Percentiles rank a stretch among this genome's conserved stretches.
phyloP scores from a whole-genome alignment of 1,140 invertebrate species.

The Drosophila aff. region DNA sequence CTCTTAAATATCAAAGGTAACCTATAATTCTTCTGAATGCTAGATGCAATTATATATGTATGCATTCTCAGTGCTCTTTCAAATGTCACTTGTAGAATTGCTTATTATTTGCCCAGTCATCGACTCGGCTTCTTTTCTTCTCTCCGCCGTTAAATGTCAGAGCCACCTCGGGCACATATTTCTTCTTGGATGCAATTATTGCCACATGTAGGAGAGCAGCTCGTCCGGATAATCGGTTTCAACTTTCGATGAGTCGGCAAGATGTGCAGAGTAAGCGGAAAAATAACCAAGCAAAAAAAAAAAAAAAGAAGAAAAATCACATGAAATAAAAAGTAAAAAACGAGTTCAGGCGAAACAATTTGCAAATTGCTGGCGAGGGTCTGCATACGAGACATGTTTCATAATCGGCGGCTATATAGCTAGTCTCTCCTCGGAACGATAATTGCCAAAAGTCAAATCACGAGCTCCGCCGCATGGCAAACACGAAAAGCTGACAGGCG shows the following conservation, averaged over 20 bases:
- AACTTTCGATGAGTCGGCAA: conserved; percentile 47
- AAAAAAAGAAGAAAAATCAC: not conserved
- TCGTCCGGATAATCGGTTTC: conserved; percentile 36
- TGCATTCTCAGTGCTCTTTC: conserved; percentile 20
- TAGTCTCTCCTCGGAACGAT: conserved; percentile 28
- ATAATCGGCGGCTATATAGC: conserved; percentile 23
- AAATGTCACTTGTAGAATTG: conserved; percentile 44
- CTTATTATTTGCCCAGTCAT: conserved; percentile 35
- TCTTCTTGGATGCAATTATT: conserved; percentile 23
- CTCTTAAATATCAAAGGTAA: conserved; percentile 10
- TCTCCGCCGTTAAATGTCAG: conserved; percentile 28
- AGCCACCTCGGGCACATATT: not conserved
- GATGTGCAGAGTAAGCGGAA: conserved; percentile 29
- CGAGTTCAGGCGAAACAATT: conserved; percentile 48
- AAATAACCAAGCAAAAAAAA: not conserved
- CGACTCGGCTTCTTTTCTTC: conserved; percentile 14
- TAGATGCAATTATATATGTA: conserved; percentile 14
- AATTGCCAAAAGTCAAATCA: conserved; percentile 57
- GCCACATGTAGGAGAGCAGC: conserved; percentile 9
- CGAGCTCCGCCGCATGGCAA: conserved; percentile 18
- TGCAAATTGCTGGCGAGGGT: conserved; percentile 33
- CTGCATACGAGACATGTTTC: conserved; percentile 49
- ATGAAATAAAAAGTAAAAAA: conserved; percentile 28
- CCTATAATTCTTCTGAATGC: conserved; percentile 5
- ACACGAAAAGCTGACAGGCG: conserved; percentile 22